Conservation (phyloP, 2,888 invertebrate genomes). For the Cataglyphis altisquamis region DNA sequence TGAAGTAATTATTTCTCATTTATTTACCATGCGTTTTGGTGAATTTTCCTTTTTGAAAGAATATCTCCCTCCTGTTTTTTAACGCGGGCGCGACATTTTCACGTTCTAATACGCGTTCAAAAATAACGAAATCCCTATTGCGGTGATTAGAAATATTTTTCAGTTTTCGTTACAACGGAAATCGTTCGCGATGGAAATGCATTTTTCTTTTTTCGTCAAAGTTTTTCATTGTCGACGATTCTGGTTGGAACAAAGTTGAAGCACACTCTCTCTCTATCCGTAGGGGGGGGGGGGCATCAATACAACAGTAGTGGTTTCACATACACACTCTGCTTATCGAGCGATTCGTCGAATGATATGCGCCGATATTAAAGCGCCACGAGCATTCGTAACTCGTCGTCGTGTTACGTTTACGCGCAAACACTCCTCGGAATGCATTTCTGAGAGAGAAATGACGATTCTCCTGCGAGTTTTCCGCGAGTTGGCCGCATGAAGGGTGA, state of each 20-base stretch:
- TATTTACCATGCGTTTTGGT: not conserved
- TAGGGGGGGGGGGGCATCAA: not conserved
- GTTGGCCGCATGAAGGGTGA: conserved; percentile 47
- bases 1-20: conserved; percentile 34
- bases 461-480: conserved; percentile 38
- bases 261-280: not conserved
- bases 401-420: conserved; percentile 3
- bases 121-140: conserved; percentile 27
- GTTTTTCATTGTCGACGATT: conserved; percentile 18
- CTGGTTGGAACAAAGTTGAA: not conserved
- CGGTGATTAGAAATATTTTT: conserved; percentile 2
- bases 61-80: not conserved
- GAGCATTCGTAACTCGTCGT: conserved; percentile 21
- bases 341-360: not conserved
- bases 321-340: not conserved
- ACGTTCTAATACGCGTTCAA: not conserved
- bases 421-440: conserved; percentile 1
- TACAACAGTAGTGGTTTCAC: conserved; percentile 3
- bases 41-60: not conserved
- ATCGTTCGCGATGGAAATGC: not conserved
- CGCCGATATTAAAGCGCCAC: conserved; percentile 23
- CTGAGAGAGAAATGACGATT: conserved; percentile 49
- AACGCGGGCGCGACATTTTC: not conserved
- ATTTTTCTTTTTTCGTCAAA: not conserved
- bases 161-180: conserved; percentile 2